Base-by-base conservation (phyloP, 2,888 invertebrate species). In the Elysia crispata region DNA sequence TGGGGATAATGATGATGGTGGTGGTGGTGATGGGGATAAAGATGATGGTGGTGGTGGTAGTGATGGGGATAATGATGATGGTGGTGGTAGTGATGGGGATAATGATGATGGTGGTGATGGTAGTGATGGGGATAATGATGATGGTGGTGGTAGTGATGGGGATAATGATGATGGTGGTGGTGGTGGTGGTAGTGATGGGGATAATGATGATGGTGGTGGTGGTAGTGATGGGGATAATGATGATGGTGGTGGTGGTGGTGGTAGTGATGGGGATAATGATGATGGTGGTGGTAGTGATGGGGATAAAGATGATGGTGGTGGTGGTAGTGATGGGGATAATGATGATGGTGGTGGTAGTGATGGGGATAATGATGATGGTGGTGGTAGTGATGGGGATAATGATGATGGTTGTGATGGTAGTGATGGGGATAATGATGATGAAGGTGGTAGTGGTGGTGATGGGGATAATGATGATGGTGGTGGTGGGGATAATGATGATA, bases 311-410 rank as follows among this genome's bases (percentile, higher is more conserved):
- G n/a, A n/a, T n/a, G n/a, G n/a, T n/a, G 23, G 23, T 64, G 23
- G 23, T 64, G 23, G 23, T 64, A 23, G 23, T 64, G 23, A 23
- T 23, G 23, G 23, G 13, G 23, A 64, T 64, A 23, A 64, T 64
- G 64, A 64, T 64, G 64, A 64, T 64, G 64, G 23, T 64, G 64
- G 23, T 64, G 64, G 23, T 64, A 23, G 23, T 64, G 64, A 64
- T 64, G 64, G 23, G 13, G 64, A 69, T 69, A 23, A 64, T 64
- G 64, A 64, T 64, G 64, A 64, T 64, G 64, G 23, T 64, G 64
- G 23, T 64, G 64, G 23, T 64, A 23, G 23, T n/a, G n/a, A n/a
- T n/a, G n/a, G n/a, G n/a, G n/a, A n/a, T n/a, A n/a, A n/a, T n/a
- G n/a, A n/a, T n/a, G n/a, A n/a, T n/a, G n/a, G n/a, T n/a, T n/a